Percentiles rank a stretch among this genome's conserved stretches.
phyloP scores from a whole-genome alignment of 2,797 vertebrate genomes.

The Yasuhikotakia modesta region DNA sequence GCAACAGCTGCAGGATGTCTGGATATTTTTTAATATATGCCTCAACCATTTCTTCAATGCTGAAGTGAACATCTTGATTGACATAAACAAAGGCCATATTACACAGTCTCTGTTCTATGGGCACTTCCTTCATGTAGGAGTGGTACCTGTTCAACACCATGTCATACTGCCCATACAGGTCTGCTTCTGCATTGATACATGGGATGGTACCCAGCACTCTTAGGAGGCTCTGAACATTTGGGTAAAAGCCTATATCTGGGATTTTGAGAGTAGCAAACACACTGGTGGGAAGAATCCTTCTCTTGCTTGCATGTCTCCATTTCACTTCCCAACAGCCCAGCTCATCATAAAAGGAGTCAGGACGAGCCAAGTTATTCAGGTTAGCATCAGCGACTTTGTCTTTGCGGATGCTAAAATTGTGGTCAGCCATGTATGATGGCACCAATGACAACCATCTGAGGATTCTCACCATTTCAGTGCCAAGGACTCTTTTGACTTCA shows the following conservation, averaged over 20 bases:
- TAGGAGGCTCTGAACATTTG: conserved; percentile 92
- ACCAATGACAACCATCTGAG: conserved; percentile 92
- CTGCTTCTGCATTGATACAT: conserved; percentile 88
- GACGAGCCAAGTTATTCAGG: conserved; percentile 90
- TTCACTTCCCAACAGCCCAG: conserved; percentile 98
- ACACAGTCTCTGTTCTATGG: conserved; percentile 84
- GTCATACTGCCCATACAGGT: conserved; percentile 87
- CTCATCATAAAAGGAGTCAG: conserved; percentile 93
- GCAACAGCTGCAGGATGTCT: conserved; percentile 76
- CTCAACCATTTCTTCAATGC: conserved; percentile 93
- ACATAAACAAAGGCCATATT: conserved; percentile 90
- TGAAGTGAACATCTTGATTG: conserved; percentile 93
- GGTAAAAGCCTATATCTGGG: conserved; percentile 94
- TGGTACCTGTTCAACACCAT: conserved; percentile 87
- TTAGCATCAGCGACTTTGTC: conserved; percentile 95
- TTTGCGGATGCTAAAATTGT: conserved; percentile 94
- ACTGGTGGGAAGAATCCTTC: conserved; percentile 89
- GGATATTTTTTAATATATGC: conserved; percentile 88
- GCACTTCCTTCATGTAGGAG: conserved; percentile 84
- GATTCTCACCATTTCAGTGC: conserved; percentile 91
- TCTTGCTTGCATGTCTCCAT: conserved; percentile 95
- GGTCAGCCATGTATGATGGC: conserved; percentile 96
- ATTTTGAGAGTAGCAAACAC: conserved; percentile 94
- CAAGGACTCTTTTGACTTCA: conserved; percentile 92
- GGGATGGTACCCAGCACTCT: conserved; percentile 92